A percentile compares a stretch with the other conserved stretches of the same genome.
Conservation (phyloP, 2,888 invertebrate genomes). For the Papilio protenor region DNA sequence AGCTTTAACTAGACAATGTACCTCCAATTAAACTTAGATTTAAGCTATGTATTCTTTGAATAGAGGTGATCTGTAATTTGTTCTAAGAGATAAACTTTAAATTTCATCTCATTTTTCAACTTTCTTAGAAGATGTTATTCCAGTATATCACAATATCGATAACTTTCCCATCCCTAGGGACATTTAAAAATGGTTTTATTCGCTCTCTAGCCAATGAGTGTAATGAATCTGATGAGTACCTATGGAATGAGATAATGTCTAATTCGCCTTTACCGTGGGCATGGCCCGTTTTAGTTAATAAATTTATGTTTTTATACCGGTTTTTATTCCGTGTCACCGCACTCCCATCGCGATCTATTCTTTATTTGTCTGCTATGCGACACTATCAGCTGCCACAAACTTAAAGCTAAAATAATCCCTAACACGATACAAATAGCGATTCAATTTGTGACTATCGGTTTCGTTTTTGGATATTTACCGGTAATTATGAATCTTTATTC, state of each 20-base stretch:
- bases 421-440: neutral
- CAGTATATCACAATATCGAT: constrained; percentile 32
- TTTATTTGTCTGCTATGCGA: constrained; percentile 53
- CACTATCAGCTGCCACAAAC: constrained; percentile 32
- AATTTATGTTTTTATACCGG: constrained; percentile 78
- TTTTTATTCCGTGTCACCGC: constrained; percentile 72
- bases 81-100: neutral
- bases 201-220: constrained; percentile 79
- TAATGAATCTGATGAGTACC: constrained; percentile 81
- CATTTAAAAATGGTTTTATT: constrained; percentile 78
- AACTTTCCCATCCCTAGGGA: constrained; percentile 58
- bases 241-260: constrained; percentile 75
- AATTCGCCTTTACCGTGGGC: constrained; percentile 76
- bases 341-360: constrained; percentile 57
- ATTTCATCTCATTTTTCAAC: neutral
- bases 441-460: neutral
- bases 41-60: neutral
- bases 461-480: constrained; percentile 36
- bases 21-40: neutral
- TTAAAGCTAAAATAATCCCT: constrained; percentile 39
- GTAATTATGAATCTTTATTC: constrained; percentile 51
- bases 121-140: neutral
- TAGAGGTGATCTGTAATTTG: neutral
- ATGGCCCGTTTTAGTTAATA: constrained; percentile 68
- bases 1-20: neutral